Percentiles rank a stretch among this genome's conserved stretches.
phyloP scores from a whole-genome alignment of 2,113 vertebrate genomes.

The Anoplopoma fimbria region DNA sequence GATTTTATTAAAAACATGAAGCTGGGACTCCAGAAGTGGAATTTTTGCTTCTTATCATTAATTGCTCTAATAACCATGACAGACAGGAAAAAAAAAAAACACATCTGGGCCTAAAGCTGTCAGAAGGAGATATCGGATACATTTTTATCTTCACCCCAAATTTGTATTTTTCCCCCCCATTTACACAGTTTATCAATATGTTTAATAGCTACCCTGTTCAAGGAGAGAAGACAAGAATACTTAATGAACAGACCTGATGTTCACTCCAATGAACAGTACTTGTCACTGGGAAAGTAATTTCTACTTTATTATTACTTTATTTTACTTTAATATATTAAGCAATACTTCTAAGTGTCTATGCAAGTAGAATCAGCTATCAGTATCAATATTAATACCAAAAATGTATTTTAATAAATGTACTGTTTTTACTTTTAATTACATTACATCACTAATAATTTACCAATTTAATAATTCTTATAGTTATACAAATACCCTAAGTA shows the following conservation, averaged over 20 bases:
- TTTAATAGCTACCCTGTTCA: too few species aligned
- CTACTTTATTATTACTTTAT: background rate
- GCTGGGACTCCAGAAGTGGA: conserved; percentile 75
- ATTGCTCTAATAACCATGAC: conserved; percentile 86
- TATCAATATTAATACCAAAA: background rate
- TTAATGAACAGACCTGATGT: background rate
- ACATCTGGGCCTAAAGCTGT: conserved; percentile 57
- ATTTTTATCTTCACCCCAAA: background rate
- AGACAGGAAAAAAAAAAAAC: conserved; percentile 15
- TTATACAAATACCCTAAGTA: background rate
- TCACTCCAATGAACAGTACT: background rate
- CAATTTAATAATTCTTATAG: background rate
- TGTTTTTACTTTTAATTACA: background rate
- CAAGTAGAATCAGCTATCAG: background rate
- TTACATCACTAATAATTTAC: background rate
- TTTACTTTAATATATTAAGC: background rate
- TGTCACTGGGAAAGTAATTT: background rate
- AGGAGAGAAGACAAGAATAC: background rate
- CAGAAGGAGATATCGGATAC: background rate
- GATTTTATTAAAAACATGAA: conserved; percentile 80
- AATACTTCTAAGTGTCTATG: background rate
- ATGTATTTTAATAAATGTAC: background rate
- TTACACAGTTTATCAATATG: conserved; percentile 1
- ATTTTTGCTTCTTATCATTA: conserved; percentile 81
- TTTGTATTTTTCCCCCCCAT: background rate